Conservation (phyloP, 2,888 invertebrate species). For the Apamea monoglypha region DNA sequence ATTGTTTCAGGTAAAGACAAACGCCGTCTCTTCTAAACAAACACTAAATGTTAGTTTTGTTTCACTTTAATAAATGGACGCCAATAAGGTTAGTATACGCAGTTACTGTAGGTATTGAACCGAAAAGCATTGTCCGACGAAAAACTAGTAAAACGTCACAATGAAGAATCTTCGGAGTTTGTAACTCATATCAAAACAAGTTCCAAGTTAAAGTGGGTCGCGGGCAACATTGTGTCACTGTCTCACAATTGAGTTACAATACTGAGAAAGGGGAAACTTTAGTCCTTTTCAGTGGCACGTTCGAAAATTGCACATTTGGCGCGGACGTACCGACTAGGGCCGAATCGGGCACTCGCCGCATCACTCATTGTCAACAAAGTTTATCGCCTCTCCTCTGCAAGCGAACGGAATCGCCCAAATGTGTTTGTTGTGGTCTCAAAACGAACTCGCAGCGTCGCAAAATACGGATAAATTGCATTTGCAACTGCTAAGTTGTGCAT, state of each 20-base stretch:
- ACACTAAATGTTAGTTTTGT: constrained; percentile 18
- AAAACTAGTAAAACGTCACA: constrained; percentile 59
- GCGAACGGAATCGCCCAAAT: constrained; percentile 79
- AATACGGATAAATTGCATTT: constrained; percentile 71
- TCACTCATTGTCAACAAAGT: constrained; percentile 89
- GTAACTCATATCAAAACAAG: constrained; percentile 76
- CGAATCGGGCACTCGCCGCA: constrained; percentile 74
- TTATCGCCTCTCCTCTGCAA: constrained; percentile 75
- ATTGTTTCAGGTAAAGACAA: constrained; percentile 63
- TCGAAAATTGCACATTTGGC: constrained; percentile 82
- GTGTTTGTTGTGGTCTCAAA: constrained; percentile 84
- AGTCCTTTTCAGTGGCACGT: constrained; percentile 77
- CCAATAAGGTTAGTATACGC: constrained; percentile 44
- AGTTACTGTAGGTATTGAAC: constrained; percentile 6
- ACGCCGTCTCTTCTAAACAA: constrained; percentile 17
- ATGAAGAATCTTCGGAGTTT: constrained; percentile 63
- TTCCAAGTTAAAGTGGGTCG: constrained; percentile 77
- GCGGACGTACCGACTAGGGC: constrained; percentile 65
- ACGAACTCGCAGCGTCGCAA: constrained; percentile 69
- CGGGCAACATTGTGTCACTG: constrained; percentile 77
- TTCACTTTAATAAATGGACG: background rate
- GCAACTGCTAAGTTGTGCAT: constrained; percentile 72
- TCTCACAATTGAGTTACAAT: constrained; percentile 82
- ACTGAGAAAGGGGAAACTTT: constrained; percentile 75
- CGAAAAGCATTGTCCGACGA: background rate